These are phyloP conservation scores for Plagodis pulveraria DNA, from an alignment of 2,888 invertebrate genomes.

Conservation along the genomic window DNA sequence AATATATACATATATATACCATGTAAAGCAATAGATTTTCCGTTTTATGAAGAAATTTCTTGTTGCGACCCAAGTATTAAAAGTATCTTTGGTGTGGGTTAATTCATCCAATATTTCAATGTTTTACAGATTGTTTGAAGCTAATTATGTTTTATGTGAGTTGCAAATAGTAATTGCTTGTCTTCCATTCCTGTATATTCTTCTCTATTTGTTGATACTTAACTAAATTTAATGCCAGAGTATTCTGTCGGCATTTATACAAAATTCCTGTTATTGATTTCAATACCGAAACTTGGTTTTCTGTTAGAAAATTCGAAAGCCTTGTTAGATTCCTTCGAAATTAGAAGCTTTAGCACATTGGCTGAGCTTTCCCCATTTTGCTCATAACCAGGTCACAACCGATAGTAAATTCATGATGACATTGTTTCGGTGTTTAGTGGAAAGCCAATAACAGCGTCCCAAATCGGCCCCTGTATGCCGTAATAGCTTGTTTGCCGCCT, in stretches of 20 bases:
- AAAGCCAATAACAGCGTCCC: slow-evolving; percentile 50
- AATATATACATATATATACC: slow-evolving; percentile 16
- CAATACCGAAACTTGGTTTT: background rate
- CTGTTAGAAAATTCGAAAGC: background rate
- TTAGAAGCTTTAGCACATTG: slow-evolving; percentile 15
- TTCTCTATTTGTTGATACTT: too few relatives aligned
- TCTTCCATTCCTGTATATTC: too few relatives aligned
- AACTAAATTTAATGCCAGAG: too few relatives aligned
- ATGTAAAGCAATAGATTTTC: slow-evolving; percentile 24
- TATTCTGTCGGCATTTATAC: background rate
- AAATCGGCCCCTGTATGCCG: slow-evolving; percentile 51
- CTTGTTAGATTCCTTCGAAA: background rate
- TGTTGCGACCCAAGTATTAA: slow-evolving; percentile 13
- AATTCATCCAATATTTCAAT: too few relatives aligned
- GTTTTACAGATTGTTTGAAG: too few relatives aligned
- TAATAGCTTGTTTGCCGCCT: slow-evolving; percentile 64
- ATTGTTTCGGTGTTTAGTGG: slow-evolving; percentile 47
- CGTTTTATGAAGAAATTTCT: slow-evolving; percentile 34
- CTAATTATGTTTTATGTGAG: too few relatives aligned
- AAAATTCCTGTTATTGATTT: background rate
- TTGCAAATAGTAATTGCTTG: too few relatives aligned
- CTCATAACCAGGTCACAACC: slow-evolving; percentile 26
- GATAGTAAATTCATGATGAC: slow-evolving; percentile 31
- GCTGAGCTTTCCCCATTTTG: slow-evolving; percentile 18
- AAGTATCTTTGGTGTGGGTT: too few relatives aligned